Percentiles rank a stretch among this genome's conserved stretches.
Conservation (phyloP, 2,113 vertebrate species). For the Acinonyx jubatus region DNA sequence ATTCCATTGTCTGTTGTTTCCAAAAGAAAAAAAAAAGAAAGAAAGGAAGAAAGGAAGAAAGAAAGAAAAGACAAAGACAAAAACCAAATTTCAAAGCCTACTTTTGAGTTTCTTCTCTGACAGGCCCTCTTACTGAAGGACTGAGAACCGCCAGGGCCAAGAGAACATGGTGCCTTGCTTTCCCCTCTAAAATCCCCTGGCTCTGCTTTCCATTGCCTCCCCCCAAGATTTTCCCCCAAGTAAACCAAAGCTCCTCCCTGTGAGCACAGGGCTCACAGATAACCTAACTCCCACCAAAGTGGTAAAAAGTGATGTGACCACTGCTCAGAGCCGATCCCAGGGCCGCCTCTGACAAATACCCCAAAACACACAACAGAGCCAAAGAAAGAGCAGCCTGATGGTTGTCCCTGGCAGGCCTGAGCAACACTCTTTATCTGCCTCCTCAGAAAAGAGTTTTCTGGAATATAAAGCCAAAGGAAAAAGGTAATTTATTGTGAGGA, state of each 20-base stretch:
- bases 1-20: not conserved
- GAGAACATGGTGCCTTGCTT: not conserved
- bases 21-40: too few species aligned
- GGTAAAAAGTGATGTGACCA: not conserved
- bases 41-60: too few species aligned
- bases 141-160: not conserved
- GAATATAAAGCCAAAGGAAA: conserved; percentile 74
- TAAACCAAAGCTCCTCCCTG: not conserved
- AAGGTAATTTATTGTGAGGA: conserved; percentile 72
- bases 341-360: not conserved
- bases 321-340: not conserved
- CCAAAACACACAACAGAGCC: not conserved
- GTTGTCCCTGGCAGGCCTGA: conserved; percentile 39
- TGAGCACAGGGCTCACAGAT: not conserved
- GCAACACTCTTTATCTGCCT: not conserved
- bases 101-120: not conserved
- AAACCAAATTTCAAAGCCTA: fast-evolving
- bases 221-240: not conserved
- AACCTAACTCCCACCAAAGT: not conserved
- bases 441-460: conserved; percentile 48
- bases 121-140: not conserved
- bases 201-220: not conserved
- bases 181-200: not conserved
- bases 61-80: too few species aligned
- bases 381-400: conserved; percentile 37